Evolutionary conservation across 2,113 vertebrate species (phyloP), one percentile per base, ranked within the genome.

Genomic region (Tenrec ecaudatus): DNA sequence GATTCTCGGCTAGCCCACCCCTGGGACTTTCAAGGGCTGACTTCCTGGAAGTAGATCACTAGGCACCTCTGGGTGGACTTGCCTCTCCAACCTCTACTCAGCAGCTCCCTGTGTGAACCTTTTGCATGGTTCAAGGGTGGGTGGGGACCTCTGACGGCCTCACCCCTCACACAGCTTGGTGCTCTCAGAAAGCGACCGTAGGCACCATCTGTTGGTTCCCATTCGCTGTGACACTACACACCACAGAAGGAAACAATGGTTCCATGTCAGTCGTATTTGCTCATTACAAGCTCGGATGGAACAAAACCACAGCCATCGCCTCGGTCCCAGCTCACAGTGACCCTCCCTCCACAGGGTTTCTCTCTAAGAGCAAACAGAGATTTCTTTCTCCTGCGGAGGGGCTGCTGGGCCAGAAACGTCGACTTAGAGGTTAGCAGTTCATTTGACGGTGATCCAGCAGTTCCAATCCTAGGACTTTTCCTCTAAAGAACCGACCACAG

Each of bases 181-280:
- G 43, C 31, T 60, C 75, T 40, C 23, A 88, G 82, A 96, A 96
- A 90, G 38, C 58, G 94, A 47, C 40, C 9, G 84, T n/a, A 88
- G 77, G 36, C 2, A 94, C 40, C 4, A 7, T 40, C 40, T 40
- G 40, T 40, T 40, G 40, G 40, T 40, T 40, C 40, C 40, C 4
- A 40, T 40, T 40, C 40, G 40, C 40, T 3, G 47, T 53, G 47
- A 53, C 12, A 53, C 47, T 53, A 10, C 47, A 53, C 47, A 53
- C 12, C 9, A 14, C 9, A 10, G 47, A 53, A 14, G 9, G 47
- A 53, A 14, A 53, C 47, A 53, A 14, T 3, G 40, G 40, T 40
- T 40, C 40, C 4, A 4, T 5, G 47, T 53, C 47, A 53, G 47
- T 53, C 47, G 9, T 14, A 53, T 53, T 10, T 53, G 47, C 47